Evolutionary conservation across 2,888 invertebrate species (phyloP).

Genomic region (Myopa testacea): DNA sequence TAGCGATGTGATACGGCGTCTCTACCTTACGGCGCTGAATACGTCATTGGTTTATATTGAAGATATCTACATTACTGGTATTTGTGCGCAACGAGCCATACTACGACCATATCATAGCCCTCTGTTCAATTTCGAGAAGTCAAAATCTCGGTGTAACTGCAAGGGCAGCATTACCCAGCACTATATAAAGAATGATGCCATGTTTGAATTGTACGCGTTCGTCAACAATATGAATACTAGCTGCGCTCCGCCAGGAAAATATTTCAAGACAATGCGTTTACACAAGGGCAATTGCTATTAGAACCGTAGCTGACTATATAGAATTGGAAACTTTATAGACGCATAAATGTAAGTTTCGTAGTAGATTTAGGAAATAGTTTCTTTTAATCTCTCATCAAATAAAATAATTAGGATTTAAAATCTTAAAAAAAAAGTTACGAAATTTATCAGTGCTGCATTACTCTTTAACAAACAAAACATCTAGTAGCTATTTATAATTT

Average conservation of each 20-base stretch:
- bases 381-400: no score
- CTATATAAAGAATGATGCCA: slow-evolving; percentile 70
- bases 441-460: no score
- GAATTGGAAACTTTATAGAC: no score
- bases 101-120: slow-evolving; percentile 75
- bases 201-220: slow-evolving; percentile 67
- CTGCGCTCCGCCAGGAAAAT: slow-evolving; percentile 63
- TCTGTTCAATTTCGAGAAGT: slow-evolving; percentile 71
- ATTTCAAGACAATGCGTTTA: slow-evolving; percentile 60
- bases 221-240: slow-evolving; percentile 61
- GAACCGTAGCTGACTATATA: no score
- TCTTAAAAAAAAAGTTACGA: no score
- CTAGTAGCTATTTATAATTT: no score
- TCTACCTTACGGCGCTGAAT: slow-evolving; percentile 76
- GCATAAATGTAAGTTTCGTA: no score
- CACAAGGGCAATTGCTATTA: slow-evolving; percentile 43
- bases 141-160: slow-evolving; percentile 70
- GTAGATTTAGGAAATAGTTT: no score
- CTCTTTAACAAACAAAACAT: no score
- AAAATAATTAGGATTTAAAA: no score
- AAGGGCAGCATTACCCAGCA: slow-evolving; percentile 72
- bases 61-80: slow-evolving; percentile 83
- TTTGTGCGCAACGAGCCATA: slow-evolving; percentile 74
- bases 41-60: slow-evolving; percentile 82
- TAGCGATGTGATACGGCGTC: slow-evolving; percentile 73